Conservation (phyloP, 2,797 vertebrate species). For the Bryconaethiops microstoma region DNA sequence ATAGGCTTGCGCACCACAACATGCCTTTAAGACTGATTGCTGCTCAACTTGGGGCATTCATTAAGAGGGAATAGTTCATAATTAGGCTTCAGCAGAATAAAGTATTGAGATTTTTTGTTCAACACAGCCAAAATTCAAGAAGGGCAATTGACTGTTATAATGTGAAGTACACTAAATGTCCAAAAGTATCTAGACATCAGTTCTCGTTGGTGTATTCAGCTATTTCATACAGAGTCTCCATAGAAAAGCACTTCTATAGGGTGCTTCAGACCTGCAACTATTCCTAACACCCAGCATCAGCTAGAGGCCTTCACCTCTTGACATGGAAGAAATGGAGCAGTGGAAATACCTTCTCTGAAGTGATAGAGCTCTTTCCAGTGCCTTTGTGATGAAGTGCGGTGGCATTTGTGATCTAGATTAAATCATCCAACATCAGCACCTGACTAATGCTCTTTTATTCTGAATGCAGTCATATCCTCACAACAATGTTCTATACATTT, state of each 20-base stretch:
- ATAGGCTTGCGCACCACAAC: not conserved
- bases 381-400: not conserved
- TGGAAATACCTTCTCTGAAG: not conserved
- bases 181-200: not conserved
- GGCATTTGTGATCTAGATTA: not conserved
- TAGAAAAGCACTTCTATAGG: not conserved
- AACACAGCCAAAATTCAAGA: too few relatives aligned
- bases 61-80: not conserved
- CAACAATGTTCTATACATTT: not conserved
- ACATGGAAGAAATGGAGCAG: not conserved
- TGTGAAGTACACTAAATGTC: not conserved
- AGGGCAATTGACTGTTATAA: too few relatives aligned
- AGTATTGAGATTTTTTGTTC: too few relatives aligned
- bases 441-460: not conserved
- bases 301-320: not conserved
- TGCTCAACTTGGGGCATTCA: not conserved
- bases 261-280: not conserved
- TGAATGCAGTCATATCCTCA: not conserved
- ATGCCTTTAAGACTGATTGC: not conserved
- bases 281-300: not conserved
- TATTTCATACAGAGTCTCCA: not conserved
- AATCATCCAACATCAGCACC: not conserved
- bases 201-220: not conserved
- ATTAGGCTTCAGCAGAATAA: too few relatives aligned
- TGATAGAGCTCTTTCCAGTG: not conserved